phyloP scores from a whole-genome alignment of 37 sponge, comb jelly and placozoan genomes.

The Bolinopsis microptera region DNA sequence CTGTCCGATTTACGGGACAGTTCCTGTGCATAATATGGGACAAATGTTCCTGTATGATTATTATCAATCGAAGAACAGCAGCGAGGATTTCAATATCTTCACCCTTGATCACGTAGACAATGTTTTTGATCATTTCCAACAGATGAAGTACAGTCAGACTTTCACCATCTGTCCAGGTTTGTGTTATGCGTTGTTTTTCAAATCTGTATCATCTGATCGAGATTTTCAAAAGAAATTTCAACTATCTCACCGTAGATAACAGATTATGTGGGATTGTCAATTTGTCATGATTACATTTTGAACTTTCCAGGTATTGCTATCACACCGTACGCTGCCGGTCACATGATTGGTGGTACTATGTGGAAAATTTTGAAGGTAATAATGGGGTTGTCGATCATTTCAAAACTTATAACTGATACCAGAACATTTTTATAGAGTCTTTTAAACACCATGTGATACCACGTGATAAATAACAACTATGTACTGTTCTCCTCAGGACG shows the following conservation, averaged over 20 bases:
- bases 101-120: constrained; percentile 93
- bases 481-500: constrained; percentile 73
- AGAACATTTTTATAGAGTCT: too few species aligned
- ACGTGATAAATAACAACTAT: too few species aligned
- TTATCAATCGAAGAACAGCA: constrained; percentile 87
- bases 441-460: too few species aligned
- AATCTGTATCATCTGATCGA: too few species aligned
- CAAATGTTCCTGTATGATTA: constrained; percentile 99
- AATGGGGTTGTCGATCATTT: too few species aligned
- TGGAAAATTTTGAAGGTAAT: constrained; percentile 94
- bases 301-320: constrained; percentile 82
- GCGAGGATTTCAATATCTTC: constrained; percentile 95
- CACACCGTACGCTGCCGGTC: constrained; percentile 95
- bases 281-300: too few species aligned
- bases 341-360: constrained; percentile 98
- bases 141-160: constrained; percentile 82
- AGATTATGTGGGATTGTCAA: too few species aligned
- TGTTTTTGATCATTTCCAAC: constrained; percentile 69
- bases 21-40: constrained; percentile 98
- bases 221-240: too few species aligned
- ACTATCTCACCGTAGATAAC: too few species aligned
- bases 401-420: too few species aligned
- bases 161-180: constrained; percentile 39
- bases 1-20: constrained; percentile 95
- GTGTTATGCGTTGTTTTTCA: too few species aligned